Percentiles rank a stretch among this genome's conserved stretches.
These are phyloP conservation scores for Prunella himalayana DNA, from an alignment of 2,113 vertebrate species.

Conservation along the genomic window DNA sequence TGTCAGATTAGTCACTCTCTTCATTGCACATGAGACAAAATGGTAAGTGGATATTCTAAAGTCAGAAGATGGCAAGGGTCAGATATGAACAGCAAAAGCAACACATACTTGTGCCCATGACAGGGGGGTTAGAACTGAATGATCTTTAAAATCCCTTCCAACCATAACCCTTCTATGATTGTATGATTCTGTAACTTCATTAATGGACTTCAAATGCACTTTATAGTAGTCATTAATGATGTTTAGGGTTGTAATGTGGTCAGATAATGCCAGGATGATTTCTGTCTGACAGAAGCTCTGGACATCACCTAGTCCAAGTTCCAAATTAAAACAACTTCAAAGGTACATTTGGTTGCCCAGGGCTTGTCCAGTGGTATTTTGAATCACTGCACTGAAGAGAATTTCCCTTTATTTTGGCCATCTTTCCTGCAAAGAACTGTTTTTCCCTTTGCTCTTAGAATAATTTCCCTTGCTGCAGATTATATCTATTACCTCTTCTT, in stretches of 20 bases:
- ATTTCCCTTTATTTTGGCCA: neutral
- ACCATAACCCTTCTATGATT: neutral
- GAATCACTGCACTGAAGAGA: neutral
- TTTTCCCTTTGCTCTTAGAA: neutral
- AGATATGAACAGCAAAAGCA: neutral
- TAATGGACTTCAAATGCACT: neutral
- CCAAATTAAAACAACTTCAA: neutral
- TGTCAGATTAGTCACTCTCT: neutral
- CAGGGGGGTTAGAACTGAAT: neutral
- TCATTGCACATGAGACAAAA: neutral
- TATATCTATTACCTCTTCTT: neutral
- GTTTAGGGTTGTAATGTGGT: neutral
- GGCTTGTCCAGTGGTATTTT: neutral
- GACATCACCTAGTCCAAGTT: neutral
- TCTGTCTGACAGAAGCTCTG: neutral
- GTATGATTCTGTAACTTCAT: neutral
- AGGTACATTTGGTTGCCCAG: neutral
- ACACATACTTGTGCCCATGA: neutral
- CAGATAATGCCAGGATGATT: neutral
- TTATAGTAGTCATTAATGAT: neutral
- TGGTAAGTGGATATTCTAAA: neutral
- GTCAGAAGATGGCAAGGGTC: neutral
- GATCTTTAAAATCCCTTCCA: neutral
- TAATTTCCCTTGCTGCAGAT: neutral
- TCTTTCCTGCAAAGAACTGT: neutral